Percentiles rank a stretch among this genome's conserved stretches.
Conservation (phyloP, 2,797 vertebrate species). For the Sebastes nivosus region DNA sequence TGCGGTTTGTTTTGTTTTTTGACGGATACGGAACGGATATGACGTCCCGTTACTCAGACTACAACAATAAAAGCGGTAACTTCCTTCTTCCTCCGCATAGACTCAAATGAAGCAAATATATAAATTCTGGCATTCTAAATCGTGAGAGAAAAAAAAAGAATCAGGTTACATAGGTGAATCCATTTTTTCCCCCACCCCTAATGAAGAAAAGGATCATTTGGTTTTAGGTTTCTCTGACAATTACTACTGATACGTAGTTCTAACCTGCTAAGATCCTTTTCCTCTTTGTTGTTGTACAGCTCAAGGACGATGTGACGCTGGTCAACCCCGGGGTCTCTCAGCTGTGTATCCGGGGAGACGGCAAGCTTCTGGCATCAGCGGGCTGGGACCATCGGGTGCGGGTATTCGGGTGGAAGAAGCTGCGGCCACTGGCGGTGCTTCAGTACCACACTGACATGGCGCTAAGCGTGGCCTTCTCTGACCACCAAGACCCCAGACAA, state of each 20-base stretch:
- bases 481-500: constrained; percentile 75
- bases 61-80: too few relatives aligned
- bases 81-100: too few relatives aligned
- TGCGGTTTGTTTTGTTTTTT: too few relatives aligned
- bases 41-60: too few relatives aligned
- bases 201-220: background rate
- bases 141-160: too few relatives aligned
- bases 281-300: constrained; percentile 77
- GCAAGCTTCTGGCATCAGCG: constrained; percentile 88
- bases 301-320: constrained; percentile 79
- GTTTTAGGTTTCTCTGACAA: constrained; percentile 2
- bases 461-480: constrained; percentile 89
- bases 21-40: too few relatives aligned
- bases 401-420: constrained; percentile 91
- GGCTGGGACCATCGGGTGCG: constrained; percentile 95
- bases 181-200: too few relatives aligned
- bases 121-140: too few relatives aligned
- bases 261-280: background rate
- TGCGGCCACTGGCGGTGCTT: constrained; percentile 91
- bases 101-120: too few relatives aligned
- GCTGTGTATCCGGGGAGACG: constrained; percentile 86
- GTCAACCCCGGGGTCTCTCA: constrained; percentile 92
- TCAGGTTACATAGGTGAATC: too few relatives aligned
- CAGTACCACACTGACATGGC: constrained; percentile 89
- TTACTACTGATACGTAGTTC: background rate